Percentiles rank a stretch among this genome's conserved stretches.
phyloP scores from a whole-genome alignment of 2,113 vertebrate genomes.

The Spea bombifrons region DNA sequence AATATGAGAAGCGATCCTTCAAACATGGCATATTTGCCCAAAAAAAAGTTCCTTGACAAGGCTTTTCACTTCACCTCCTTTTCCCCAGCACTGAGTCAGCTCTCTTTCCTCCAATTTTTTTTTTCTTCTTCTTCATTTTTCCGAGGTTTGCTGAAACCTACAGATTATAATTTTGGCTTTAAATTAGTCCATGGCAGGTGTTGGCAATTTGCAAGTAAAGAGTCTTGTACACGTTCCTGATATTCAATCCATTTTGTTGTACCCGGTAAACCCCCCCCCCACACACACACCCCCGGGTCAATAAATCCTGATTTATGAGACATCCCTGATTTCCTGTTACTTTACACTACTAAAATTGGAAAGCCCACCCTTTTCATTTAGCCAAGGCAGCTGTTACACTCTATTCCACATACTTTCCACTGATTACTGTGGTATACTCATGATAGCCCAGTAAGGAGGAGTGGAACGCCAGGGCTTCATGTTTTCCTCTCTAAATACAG shows the following conservation, averaged over 20 bases:
- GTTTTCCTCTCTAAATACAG: too few species aligned
- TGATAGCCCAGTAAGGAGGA: too few species aligned
- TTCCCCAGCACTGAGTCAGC: constrained; percentile 1
- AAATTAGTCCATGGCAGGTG: constrained; percentile 56
- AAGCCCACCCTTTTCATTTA: constrained; percentile 55
- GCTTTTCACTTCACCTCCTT: constrained; percentile 1
- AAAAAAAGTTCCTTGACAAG: not conserved
- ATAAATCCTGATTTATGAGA: constrained; percentile 64
- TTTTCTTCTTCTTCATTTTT: not conserved
- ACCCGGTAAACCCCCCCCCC: constrained; percentile 15
- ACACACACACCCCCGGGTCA: constrained; percentile 63
- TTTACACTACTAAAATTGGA: constrained; percentile 56
- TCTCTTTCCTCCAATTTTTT: constrained; percentile 14
- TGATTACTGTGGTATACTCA: too few species aligned
- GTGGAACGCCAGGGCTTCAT: too few species aligned
- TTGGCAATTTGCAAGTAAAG: constrained; percentile 54
- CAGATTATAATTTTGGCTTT: constrained; percentile 43
- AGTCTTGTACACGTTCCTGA: constrained; percentile 57
- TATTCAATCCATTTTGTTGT: constrained; percentile 64
- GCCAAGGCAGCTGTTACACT: constrained; percentile 59
- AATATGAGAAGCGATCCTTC: not conserved
- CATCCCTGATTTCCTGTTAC: constrained; percentile 68
- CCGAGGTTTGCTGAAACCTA: constrained; percentile 8
- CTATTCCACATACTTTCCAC: constrained; percentile 9
- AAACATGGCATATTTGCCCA: constrained; percentile 16